A percentile compares a stretch with the other conserved stretches of the same genome.
phyloP scores from a whole-genome alignment of 2,888 invertebrate species.

The Ophion slaviceki region DNA sequence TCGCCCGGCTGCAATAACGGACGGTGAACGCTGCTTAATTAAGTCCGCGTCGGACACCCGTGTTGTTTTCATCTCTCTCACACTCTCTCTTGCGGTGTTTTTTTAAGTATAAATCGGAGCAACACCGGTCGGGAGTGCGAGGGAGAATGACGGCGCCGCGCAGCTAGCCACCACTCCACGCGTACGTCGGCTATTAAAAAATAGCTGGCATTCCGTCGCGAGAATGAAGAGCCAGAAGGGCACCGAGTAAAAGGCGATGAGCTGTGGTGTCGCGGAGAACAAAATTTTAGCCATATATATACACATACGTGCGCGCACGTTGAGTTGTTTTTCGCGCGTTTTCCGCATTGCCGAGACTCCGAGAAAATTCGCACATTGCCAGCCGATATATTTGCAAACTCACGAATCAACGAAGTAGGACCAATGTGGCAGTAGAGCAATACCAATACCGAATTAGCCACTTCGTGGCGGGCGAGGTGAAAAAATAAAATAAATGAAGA shows the following conservation, averaged over 20 bases:
- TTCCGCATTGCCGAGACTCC: neutral
- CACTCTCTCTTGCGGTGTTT: neutral
- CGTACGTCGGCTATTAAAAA: constrained; percentile 62
- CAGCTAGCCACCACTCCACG: constrained; percentile 25
- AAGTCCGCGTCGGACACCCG: constrained; percentile 62
- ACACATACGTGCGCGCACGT: constrained; percentile 4
- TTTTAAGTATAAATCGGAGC: constrained; percentile 45
- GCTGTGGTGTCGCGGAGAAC: neutral
- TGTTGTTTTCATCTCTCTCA: neutral
- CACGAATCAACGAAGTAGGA: constrained; percentile 11
- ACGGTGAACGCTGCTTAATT: constrained; percentile 71
- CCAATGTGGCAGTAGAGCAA: constrained; percentile 23
- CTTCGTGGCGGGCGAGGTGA: neutral
- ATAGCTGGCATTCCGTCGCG: constrained; percentile 54
- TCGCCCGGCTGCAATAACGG: constrained; percentile 56
- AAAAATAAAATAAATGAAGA: neutral
- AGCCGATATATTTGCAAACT: constrained; percentile 6
- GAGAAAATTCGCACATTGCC: neutral
- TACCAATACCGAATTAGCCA: constrained; percentile 44
- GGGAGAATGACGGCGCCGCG: neutral
- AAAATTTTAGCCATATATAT: constrained; percentile 12
- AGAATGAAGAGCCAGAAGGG: constrained; percentile 26
- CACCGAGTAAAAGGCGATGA: constrained; percentile 32
- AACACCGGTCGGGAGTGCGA: constrained; percentile 13
- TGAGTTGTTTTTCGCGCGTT: constrained; percentile 17